These are phyloP conservation scores for Nebria ingens DNA, from an alignment of 1,140 invertebrate species.

Conservation along the genomic window DNA sequence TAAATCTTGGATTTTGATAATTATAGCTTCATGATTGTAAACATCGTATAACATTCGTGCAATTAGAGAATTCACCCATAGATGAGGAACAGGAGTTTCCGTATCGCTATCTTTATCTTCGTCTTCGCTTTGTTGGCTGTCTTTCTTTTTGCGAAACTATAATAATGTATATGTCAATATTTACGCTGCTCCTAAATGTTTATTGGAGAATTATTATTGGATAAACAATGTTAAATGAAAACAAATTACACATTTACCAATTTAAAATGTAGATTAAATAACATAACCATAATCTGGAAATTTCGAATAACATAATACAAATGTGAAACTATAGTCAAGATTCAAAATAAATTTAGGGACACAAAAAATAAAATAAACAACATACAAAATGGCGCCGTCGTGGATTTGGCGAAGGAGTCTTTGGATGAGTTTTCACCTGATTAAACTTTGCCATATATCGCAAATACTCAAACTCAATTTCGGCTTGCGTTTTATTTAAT, in stretches of 20 bases:
- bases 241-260: constrained; percentile 27
- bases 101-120: constrained; percentile 34
- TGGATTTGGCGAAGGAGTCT: neutral
- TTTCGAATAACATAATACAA: no score
- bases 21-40: constrained; percentile 50
- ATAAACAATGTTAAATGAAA: neutral
- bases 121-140: constrained; percentile 26
- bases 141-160: constrained; percentile 1
- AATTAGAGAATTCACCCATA: constrained; percentile 67
- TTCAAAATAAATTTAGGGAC: neutral
- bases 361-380: neutral
- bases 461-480: neutral
- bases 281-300: neutral
- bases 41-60: constrained; percentile 70
- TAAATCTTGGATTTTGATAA: constrained; percentile 55
- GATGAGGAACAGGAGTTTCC: constrained; percentile 32
- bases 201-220: no score
- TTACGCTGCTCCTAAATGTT: no score
- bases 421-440: neutral
- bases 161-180: neutral
- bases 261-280: constrained; percentile 12
- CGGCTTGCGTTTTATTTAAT: neutral
- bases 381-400: neutral
- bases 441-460: neutral
- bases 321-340: neutral